Conservation (phyloP, 2,888 invertebrate species). For the Cerastis rubricosa region DNA sequence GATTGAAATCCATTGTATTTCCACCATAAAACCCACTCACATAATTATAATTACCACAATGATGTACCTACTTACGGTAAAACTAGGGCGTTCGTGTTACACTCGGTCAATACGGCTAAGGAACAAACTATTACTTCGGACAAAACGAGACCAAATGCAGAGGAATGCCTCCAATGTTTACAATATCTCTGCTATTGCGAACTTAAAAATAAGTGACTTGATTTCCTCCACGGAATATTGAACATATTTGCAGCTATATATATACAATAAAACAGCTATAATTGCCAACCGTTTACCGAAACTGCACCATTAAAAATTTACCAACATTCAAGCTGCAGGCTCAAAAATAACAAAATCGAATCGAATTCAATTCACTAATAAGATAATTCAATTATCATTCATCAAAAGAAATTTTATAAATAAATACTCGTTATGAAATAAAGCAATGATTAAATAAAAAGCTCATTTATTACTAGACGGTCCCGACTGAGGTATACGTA, state of each 20-base stretch:
- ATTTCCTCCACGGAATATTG: background rate
- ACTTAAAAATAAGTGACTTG: conserved; percentile 7
- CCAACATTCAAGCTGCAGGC: background rate
- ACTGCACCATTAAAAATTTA: conserved; percentile 13
- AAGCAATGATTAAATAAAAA: conserved; percentile 77
- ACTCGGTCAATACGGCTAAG: background rate
- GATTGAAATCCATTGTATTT: background rate
- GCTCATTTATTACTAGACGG: conserved; percentile 73
- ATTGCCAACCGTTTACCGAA: conserved; percentile 9
- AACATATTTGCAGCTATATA: background rate
- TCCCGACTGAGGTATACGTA: conserved; percentile 70
- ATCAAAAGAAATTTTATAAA: conserved; percentile 59
- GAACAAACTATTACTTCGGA: conserved; percentile 11
- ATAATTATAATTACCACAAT: conserved; percentile 21
- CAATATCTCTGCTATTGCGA: conserved; percentile 6
- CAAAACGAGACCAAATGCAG: background rate
- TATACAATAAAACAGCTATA: conserved; percentile 14
- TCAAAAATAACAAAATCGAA: conserved; percentile 26
- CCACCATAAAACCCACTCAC: background rate
- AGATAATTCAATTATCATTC: conserved; percentile 55
- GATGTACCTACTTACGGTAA: background rate
- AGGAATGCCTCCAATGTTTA: background rate
- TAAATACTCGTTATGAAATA: conserved; percentile 65
- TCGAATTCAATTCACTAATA: conserved; percentile 45
- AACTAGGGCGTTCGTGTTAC: conserved; percentile 26